Percentiles rank a stretch among this genome's conserved stretches.
Conservation (phyloP, 1,140 invertebrate genomes). For the Drosophila kanapiae region DNA sequence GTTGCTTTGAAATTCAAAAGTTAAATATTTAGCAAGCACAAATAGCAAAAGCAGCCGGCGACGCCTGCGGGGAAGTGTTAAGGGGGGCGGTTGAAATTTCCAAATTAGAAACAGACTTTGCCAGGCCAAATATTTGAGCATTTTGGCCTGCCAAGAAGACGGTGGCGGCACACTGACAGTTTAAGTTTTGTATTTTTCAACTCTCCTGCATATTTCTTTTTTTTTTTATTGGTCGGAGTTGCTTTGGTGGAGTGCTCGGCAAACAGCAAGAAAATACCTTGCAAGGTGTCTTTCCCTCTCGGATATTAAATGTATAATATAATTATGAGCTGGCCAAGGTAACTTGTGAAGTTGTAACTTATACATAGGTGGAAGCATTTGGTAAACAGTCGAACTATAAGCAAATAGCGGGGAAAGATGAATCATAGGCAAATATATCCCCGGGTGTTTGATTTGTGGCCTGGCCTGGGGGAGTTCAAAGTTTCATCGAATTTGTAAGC, state of each 20-base stretch:
- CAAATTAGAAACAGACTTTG: conserved; percentile 68
- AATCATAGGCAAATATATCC: conserved; percentile 18
- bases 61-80: conserved; percentile 32
- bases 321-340: conserved; percentile 23
- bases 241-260: conserved; percentile 24
- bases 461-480: background rate
- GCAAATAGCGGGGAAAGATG: conserved; percentile 7
- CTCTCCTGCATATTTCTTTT: conserved; percentile 11
- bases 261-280: conserved; percentile 34
- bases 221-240: conserved; percentile 20
- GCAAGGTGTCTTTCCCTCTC: conserved; percentile 35
- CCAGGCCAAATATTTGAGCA: conserved; percentile 60
- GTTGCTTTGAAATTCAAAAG: conserved; percentile 74
- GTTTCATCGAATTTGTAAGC: conserved; percentile 1
- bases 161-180: conserved; percentile 13
- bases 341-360: conserved; percentile 35
- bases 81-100: conserved; percentile 29
- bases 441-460: conserved; percentile 10
- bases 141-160: conserved; percentile 44
- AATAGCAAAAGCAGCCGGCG: conserved; percentile 43
- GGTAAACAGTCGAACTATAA: conserved; percentile 34
- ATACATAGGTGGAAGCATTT: conserved; percentile 9
- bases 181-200: conserved; percentile 42
- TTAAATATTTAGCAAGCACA: conserved; percentile 66
- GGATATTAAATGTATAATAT: conserved; percentile 33